Base-by-base conservation (phyloP, 2,888 invertebrate genomes). In the Drosophila barbarae region DNA sequence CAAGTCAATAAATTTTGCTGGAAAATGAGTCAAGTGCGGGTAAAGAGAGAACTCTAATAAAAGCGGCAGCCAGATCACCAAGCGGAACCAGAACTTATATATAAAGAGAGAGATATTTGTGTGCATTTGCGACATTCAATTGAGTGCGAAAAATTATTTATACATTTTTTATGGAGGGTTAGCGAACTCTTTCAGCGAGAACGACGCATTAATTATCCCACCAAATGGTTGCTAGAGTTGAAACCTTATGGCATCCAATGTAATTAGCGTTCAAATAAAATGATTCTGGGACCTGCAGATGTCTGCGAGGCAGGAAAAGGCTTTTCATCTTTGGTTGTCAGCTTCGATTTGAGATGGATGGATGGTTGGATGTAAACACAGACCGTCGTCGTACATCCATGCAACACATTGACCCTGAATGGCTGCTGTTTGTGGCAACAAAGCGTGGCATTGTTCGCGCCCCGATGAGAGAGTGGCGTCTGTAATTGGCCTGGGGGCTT, bases 401-500 rank as follows among this genome's bases (percentile, higher is more conserved):
- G 72, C 82, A 71, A 74, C 83, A 74, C 80, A 80, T 77, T 80
- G 83, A 78, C 80, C 83, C 84, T 78, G 84, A 75, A 49, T 59
- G 61, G 58, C 32, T 47, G 46, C 1, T 32, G 46, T 13, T 21
- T 47, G 60, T 60, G 72, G 50, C 39, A 51, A 79, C 77, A 79
- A 73, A 73, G 73, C 52, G 57, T 26, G 38, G 60, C 73, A 80
- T 79, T 79, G 83, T 77, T 71, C 54, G 47, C 51, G 46, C 32
- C 36, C 36, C 32, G 49, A 42, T 67, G 68, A 58, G 41, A 49
- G 65, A 47, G 26, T 75, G 61, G 73, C 65, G 75, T 77, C 53
- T 75, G 71, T 78, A 71, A 78, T 71, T 77, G 76, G 68, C 68
- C 50, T n/a, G 59, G 42, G 59, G 59, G 59, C 55, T 56, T 56